These are phyloP conservation scores for Goniozus legneri DNA, from an alignment of 1,140 invertebrate genomes.

Conservation along the genomic window DNA sequence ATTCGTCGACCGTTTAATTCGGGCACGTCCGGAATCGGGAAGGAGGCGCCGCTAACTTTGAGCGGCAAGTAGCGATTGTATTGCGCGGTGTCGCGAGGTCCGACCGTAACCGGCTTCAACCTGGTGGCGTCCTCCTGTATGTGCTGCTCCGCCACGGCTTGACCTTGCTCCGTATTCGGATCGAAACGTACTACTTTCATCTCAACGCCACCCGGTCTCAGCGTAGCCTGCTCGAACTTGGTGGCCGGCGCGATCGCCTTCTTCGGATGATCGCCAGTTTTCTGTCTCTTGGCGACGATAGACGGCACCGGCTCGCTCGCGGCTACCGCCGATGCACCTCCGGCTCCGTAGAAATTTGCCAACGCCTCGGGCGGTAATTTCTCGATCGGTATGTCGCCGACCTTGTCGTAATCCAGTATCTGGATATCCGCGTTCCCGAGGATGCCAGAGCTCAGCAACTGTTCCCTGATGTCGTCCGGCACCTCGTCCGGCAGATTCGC, in stretches of 20 bases:
- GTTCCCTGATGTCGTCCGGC: conserved; percentile 78
- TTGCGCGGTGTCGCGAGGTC: conserved; percentile 57
- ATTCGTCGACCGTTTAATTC: conserved; percentile 70
- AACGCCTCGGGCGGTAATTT: conserved; percentile 81
- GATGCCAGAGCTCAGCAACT: conserved; percentile 79
- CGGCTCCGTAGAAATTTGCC: conserved; percentile 77
- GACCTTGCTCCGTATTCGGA: conserved; percentile 68
- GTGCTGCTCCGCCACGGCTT: conserved; percentile 68
- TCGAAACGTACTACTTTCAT: conserved; percentile 82
- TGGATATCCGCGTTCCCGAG: conserved; percentile 83
- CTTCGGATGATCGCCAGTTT: conserved; percentile 48
- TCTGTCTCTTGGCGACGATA: conserved; percentile 59
- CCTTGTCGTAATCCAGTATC: conserved; percentile 80
- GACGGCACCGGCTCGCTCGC: conserved; percentile 66
- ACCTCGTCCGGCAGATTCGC: conserved; percentile 78
- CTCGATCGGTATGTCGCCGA: conserved; percentile 80
- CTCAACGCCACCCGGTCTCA: conserved; percentile 64
- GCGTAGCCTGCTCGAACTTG: conserved; percentile 49
- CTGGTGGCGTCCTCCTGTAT: conserved; percentile 70
- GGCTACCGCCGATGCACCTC: conserved; percentile 61
- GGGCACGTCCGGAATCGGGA: conserved; percentile 73
- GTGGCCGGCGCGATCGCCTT: conserved; percentile 43
- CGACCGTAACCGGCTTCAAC: conserved; percentile 69
- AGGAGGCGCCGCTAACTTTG: conserved; percentile 78
- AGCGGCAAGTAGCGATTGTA: conserved; percentile 80